Percentiles rank a stretch among this genome's conserved stretches.
These are phyloP conservation scores for Potorous gilbertii DNA, from an alignment of 2,797 vertebrate species.

Conservation along the genomic window DNA sequence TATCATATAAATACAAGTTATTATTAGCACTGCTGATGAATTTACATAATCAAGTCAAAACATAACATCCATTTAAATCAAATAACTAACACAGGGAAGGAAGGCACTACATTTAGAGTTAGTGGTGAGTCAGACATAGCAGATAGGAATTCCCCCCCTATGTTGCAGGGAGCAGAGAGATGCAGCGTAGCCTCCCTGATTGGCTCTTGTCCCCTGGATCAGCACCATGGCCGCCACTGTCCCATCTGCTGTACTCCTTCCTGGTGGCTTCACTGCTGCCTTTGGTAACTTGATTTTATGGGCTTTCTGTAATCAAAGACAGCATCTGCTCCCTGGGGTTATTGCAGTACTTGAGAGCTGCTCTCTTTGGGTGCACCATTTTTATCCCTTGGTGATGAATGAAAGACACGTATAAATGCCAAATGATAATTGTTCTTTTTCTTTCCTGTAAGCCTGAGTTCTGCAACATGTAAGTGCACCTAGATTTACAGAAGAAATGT, in stretches of 20 bases:
- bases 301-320: slow-evolving; percentile 18
- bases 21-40: not conserved
- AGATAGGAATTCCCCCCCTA: slow-evolving; percentile 24
- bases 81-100: slow-evolving; percentile 11
- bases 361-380: slow-evolving; percentile 34
- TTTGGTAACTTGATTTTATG: slow-evolving; percentile 55
- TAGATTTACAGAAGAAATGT: slow-evolving; percentile 46
- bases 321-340: not conserved
- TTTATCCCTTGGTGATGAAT: slow-evolving; percentile 42
- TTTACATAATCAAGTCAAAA: not conserved
- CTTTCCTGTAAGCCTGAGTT: slow-evolving; percentile 49
- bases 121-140: not conserved
- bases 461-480: slow-evolving; percentile 33
- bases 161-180: slow-evolving; percentile 11
- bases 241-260: slow-evolving; percentile 18
- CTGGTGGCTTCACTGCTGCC: slow-evolving; percentile 35
- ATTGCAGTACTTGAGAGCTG: not conserved
- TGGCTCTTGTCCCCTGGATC: slow-evolving; percentile 37
- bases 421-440: slow-evolving; percentile 29
- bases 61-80: not conserved
- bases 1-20: not conserved
- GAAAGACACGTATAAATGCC: slow-evolving; percentile 41
- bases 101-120: slow-evolving; percentile 26
- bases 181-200: not conserved
- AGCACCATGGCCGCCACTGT: slow-evolving; percentile 12